Conservation (phyloP, 2,113 vertebrate genomes). For the Balaeniceps rex region DNA sequence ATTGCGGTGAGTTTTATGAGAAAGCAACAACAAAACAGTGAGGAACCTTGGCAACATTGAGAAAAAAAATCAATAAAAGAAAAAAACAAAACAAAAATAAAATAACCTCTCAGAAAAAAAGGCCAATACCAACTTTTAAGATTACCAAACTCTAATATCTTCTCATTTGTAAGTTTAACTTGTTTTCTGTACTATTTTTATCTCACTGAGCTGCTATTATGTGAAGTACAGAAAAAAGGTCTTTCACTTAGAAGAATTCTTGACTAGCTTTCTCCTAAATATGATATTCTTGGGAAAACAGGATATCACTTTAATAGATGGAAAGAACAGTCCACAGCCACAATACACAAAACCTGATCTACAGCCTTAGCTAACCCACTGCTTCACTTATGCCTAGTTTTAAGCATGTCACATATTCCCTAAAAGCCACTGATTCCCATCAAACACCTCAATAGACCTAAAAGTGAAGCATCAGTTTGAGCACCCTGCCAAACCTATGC, state of each 20-base stretch:
- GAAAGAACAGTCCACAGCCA: constrained; percentile 47
- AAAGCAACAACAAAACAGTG: constrained; percentile 25
- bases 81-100: neutral
- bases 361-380: constrained; percentile 6
- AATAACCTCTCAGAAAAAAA: constrained; percentile 12
- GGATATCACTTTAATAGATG: constrained; percentile 56
- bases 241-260: constrained; percentile 38
- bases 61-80: neutral
- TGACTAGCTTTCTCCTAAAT: constrained; percentile 36
- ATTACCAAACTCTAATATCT: constrained; percentile 39
- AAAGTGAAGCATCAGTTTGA: neutral
- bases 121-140: constrained; percentile 47
- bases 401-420: neutral
- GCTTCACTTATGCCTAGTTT: neutral
- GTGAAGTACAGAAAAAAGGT: constrained; percentile 7
- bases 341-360: constrained; percentile 50
- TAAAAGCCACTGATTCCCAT: neutral
- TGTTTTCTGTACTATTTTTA: constrained; percentile 62
- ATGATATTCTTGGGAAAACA: constrained; percentile 67
- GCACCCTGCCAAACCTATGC: neutral
- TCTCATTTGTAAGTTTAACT: constrained; percentile 62
- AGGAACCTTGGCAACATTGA: neutral
- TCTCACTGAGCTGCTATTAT: constrained; percentile 33
- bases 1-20: neutral
- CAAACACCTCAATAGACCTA: neutral